Evolutionary conservation across 2,797 vertebrate species (phyloP), one percentile per base, ranked within the genome.

Genomic region (Poecilia picta): DNA sequence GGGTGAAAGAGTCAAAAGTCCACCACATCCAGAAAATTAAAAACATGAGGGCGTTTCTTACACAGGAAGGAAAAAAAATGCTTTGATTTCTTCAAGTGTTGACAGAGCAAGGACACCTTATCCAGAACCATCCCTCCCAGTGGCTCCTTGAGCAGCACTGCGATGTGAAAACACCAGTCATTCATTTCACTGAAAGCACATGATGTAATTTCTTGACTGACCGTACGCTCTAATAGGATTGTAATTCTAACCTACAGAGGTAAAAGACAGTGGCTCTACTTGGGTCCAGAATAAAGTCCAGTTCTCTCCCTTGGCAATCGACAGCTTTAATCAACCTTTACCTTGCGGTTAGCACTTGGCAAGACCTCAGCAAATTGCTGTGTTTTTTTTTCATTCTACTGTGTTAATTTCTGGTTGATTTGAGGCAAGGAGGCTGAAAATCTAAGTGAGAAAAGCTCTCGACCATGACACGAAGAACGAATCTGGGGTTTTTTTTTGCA

Each of bases 51-150:
- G 91, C 45, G 76, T 84, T 88, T 88, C 41, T 91, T 73, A 73
- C 76, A 74, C 79, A 87, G 86, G 88, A 92, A 83, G 74, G 85
- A 73, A 85, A 78, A 71, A 77, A 74, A 79, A 82, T 72, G 76
- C 92, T 92, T 92, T 94, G 89, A 93, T 91, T 91, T 82, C 81
- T 83, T 47, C 46, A 82, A 83, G 91, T 86, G 93, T 92, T 92
- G 94, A 95, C 92, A 93, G 91, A 64, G 86, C 84, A 84, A 89
- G 84, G 92, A 92, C 90, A 91, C 91, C 89, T 88, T 84, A 91
- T 89, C 88, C 91, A 90, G 83, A 88, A 87, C 62, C 53, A 84
- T 68, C 83, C 81, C 83, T 91, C 87, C 90, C 82, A 84, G 55
- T 72, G 81, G 90, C 88, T 88, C 82, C 89, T 84, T 78, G 75